These are phyloP conservation scores for Sarcoramphus papa DNA, from an alignment of 2,797 vertebrate genomes.

Conservation along the genomic window DNA sequence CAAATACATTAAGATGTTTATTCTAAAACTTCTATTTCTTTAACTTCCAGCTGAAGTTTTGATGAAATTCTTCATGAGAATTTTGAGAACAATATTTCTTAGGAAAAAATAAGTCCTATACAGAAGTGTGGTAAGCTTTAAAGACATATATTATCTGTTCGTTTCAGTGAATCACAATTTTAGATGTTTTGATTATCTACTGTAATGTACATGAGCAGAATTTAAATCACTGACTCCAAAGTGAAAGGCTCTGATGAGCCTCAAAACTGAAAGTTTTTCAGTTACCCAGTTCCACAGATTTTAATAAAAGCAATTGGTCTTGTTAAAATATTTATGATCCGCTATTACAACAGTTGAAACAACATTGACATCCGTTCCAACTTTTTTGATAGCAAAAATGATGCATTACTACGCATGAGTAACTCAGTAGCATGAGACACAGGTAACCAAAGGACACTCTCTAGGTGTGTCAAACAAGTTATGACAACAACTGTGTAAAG, in stretches of 20 bases:
- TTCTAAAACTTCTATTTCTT: background rate
- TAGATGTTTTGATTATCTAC: background rate
- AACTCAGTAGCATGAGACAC: background rate
- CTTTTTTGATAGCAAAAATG: background rate
- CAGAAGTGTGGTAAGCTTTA: background rate
- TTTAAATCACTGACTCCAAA: background rate
- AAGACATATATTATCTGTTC: background rate
- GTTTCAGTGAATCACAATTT: background rate
- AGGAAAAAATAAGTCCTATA: background rate
- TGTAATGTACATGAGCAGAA: background rate
- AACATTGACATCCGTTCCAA: background rate
- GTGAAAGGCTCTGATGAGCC: background rate
- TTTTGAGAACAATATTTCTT: background rate
- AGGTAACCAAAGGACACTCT: background rate
- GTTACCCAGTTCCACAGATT: background rate
- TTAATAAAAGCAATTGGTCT: background rate
- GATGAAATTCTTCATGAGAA: background rate
- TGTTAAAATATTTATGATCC: background rate
- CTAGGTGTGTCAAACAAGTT: conserved; percentile 31
- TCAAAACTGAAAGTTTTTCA: background rate
- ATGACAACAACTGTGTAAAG: background rate
- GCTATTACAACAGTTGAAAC: background rate
- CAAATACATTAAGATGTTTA: background rate
- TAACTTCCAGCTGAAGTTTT: background rate
- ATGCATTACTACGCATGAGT: background rate